Evolutionary conservation across 2,113 vertebrate genomes (phyloP), one percentile per base, ranked within the genome.

Genomic region (Neogale vison): DNA sequence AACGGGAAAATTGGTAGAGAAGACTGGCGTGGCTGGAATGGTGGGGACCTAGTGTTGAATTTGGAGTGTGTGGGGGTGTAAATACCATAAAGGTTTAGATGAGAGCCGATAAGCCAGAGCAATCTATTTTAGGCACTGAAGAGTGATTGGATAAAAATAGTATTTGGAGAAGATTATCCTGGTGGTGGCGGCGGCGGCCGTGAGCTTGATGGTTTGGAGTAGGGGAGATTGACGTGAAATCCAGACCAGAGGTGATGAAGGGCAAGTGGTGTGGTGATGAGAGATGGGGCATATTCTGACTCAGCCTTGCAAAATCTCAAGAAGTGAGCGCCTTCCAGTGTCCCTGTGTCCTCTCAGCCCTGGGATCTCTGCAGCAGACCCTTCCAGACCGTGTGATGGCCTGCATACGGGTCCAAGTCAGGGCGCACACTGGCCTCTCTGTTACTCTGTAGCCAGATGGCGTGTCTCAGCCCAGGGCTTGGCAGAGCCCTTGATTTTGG

Each of bases 121-220:
- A 77, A 77, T 80, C 89, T 96, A 67, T 95, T 94, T 88, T 55
- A 84, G 97, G 80, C 21, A 14, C 47, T 92, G 88, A 80, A 29
- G 69, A 55, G 50, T 45, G 91, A 81, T n/a, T 80, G 69, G 92
- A 65, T 95, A 74, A 89, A 94, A 92, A 83, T 71, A 69, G 87
- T 42, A 83, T 91, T 88, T 96, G 83, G 47, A 86, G 61, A 90
- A 82, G 81, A 91, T 97, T 83, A 95, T 79, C 45, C 55, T 59
- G 74, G 80, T 94, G 76, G 72, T 52, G 29, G 81, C 50, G 24
- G 81, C 50, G 24, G 52, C 29, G 21, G 45, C 34, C 7, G 4
- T 21, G 31, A n/a, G 63, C 50, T 52, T 2, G 14, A 14, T 52
- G 67, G 42, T 84, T 61, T 92, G 23, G 86, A 63, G n/a, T 39